These are phyloP conservation scores for Hemicordylus capensis DNA, from an alignment of 2,113 vertebrate genomes.

Conservation along the genomic window DNA sequence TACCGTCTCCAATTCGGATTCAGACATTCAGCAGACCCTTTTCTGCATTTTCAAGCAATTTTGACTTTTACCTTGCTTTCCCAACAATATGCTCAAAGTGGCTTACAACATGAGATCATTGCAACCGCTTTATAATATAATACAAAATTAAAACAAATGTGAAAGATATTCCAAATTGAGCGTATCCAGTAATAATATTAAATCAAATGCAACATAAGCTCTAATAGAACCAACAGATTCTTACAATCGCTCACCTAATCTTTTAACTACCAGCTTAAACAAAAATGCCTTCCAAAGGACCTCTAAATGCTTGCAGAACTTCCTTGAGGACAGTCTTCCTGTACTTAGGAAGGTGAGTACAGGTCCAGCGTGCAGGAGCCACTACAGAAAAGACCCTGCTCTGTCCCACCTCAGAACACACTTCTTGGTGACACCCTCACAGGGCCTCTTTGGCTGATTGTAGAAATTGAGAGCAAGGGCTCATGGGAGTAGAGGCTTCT, in stretches of 20 bases:
- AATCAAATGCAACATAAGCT: not conserved
- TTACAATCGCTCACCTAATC: not conserved
- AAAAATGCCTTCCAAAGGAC: not conserved
- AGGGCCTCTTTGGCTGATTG: not conserved
- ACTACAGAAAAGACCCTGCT: not conserved
- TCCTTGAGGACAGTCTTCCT: not conserved
- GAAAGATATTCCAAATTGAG: not conserved
- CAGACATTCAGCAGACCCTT: not conserved
- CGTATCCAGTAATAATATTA: not conserved
- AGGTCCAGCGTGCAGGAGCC: not conserved
- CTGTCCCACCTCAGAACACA: not conserved
- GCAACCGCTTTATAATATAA: not conserved
- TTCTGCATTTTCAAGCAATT: not conserved
- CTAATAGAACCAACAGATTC: not conserved
- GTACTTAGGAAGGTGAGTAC: too few relatives aligned
- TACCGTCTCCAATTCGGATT: not conserved
- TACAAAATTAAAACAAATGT: not conserved
- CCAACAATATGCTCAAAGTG: not conserved
- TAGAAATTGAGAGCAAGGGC: not conserved
- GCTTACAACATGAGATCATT: not conserved
- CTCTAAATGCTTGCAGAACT: not conserved
- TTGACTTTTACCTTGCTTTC: not conserved
- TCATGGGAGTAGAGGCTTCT: not conserved
- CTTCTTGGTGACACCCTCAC: not conserved
- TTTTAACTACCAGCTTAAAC: not conserved